Base-by-base conservation (phyloP, 2,797 vertebrate species). In the Craterocephalus amniculus region DNA sequence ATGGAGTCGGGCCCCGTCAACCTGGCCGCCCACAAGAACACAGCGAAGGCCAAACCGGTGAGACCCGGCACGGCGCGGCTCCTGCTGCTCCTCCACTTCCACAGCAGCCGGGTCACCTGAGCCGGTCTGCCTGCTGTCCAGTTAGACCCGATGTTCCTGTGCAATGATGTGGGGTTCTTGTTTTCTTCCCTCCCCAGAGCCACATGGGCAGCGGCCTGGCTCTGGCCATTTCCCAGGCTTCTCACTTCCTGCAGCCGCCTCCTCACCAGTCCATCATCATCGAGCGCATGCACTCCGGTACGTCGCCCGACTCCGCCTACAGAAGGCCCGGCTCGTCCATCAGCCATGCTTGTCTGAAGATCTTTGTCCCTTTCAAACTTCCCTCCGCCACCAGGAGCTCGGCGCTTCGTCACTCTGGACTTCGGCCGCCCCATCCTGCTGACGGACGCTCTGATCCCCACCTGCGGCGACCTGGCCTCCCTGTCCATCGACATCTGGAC, bases 221-320 rank as follows among this genome's bases (percentile, higher is more conserved):
- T 36, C 87, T 99, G 91, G 98, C 98, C 83, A 97, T 99, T 90
- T 99, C 98, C 87, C 98, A 99, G 72, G 98, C 98, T 10, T 99
- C 98, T 63, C 97, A 99, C 93, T 98, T 99, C 88, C 95, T 99
- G 81, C 98, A 99, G 77, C 97, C 98, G 80, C 97, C 98, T 24
- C 97, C 98, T 85, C 97, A 99, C 90, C 98, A 99, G 90, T 99
- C 98, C 80, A 99, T 99, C 91, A 99, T 99, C 91, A 99, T 99
- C 73, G 98, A 99, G 76, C 93, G 98, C 85, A 99, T 99, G 98
- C 98, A 99, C 86, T 99, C 98, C 87, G 98, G 98, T 99, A 87
- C 1, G 80, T 75, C 45, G 26, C 4, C 29, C 29, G 29, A 4
- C 29, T n/a, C 29, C 4, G 29, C 29, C 6, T 31, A 31, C 29